These are phyloP conservation scores for Oegoconia quadripuncta DNA, from an alignment of 2,888 invertebrate genomes.

Conservation along the genomic window DNA sequence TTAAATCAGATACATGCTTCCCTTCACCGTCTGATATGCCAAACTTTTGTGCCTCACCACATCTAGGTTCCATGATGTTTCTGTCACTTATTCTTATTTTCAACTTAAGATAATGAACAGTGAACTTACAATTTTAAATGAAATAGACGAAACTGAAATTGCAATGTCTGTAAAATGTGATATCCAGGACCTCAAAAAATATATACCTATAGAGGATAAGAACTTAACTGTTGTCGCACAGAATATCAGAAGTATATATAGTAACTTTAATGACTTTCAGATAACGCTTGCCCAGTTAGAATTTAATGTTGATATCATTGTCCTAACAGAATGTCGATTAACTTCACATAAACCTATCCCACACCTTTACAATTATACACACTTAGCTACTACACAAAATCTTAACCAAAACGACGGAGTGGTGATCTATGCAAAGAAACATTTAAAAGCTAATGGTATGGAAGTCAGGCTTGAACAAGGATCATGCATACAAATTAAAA, in stretches of 20 bases:
- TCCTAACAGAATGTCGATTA: slow-evolving; percentile 10
- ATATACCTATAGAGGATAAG: neutral
- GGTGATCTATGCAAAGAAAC: slow-evolving; percentile 2
- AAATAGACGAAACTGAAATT: slow-evolving; percentile 5
- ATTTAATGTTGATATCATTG: slow-evolving; percentile 7
- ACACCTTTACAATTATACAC: slow-evolving; percentile 1
- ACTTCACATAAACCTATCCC: slow-evolving; percentile 8
- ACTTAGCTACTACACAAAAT: neutral
- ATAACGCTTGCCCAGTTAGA: neutral
- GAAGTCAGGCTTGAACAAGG: slow-evolving; percentile 4
- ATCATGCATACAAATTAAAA: slow-evolving; percentile 4
- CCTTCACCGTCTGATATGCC: too few species aligned
- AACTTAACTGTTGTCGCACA: slow-evolving; percentile 5
- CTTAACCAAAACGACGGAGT: slow-evolving; percentile 14
- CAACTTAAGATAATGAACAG: neutral
- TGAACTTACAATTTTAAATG: slow-evolving; percentile 7
- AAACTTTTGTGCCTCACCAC: too few species aligned
- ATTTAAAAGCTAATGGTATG: neutral
- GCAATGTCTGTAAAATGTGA: neutral
- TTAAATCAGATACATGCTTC: too few species aligned
- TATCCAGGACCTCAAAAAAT: neutral
- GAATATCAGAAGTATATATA: slow-evolving; percentile 11
- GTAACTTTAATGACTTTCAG: slow-evolving; percentile 7
- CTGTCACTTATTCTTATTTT: neutral
- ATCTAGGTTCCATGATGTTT: neutral